Conservation (phyloP, 1,140 invertebrate species). For the Bathynomus jamesi region DNA sequence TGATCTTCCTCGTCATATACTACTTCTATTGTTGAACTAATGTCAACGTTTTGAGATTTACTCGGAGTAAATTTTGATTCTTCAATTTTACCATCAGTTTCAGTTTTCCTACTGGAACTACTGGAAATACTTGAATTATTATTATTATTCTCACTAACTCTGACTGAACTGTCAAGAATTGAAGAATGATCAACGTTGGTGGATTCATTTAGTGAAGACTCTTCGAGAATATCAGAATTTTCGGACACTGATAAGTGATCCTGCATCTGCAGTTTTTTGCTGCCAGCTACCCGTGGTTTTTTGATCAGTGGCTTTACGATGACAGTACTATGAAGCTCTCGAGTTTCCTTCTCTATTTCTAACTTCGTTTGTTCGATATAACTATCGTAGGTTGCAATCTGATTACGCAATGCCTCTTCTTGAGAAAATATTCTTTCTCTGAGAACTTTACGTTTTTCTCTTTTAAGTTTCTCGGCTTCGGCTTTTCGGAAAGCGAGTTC, state of each 20-base stretch:
- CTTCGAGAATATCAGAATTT: too few species aligned
- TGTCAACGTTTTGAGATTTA: background rate
- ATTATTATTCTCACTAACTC: too few species aligned
- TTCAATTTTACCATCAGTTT: too few species aligned
- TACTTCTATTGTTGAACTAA: background rate
- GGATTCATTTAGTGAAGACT: too few species aligned
- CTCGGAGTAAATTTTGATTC: too few species aligned
- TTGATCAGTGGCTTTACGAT: slow-evolving; percentile 49
- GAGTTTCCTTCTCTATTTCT: slow-evolving; percentile 46
- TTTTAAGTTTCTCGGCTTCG: slow-evolving; percentile 47
- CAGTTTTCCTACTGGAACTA: too few species aligned
- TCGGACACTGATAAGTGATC: too few species aligned
- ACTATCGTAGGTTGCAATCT: slow-evolving; percentile 50
- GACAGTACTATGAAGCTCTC: slow-evolving; percentile 38
- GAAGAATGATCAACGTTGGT: too few species aligned
- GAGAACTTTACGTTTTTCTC: slow-evolving; percentile 45
- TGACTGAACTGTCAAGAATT: too few species aligned
- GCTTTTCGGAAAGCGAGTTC: slow-evolving; percentile 47
- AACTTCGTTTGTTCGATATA: slow-evolving; percentile 46
- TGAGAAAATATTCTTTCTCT: slow-evolving; percentile 48
- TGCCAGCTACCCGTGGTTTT: slow-evolving; percentile 44
- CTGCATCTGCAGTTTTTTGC: too few species aligned
- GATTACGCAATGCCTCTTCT: slow-evolving; percentile 49
- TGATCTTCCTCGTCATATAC: background rate
- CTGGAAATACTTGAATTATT: too few species aligned